Base-by-base conservation (phyloP, 2,797 vertebrate genomes). In the Pseudotriccus pelzelni region DNA sequence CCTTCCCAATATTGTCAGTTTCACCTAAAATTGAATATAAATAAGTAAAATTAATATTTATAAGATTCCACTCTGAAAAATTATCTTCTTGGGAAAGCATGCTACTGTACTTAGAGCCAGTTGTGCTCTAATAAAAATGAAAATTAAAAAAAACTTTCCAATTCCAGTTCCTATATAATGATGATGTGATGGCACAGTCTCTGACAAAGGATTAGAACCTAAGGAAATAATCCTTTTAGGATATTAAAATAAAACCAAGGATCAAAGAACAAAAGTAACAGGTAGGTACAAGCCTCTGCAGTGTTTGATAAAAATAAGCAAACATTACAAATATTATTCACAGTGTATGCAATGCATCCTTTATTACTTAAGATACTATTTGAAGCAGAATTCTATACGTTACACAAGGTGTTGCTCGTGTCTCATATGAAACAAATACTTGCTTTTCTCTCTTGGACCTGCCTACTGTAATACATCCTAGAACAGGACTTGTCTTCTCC, bases 221-320 rank as follows among this genome's bases (percentile, higher is more conserved):
- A 59, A 87, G 78, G 56, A 92, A 94, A 63, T 70, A 84, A 92
- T 70, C 27, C 67, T 59, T 91, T 93, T 67, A 92, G n/a, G 36
- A 78, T 74, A 89, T 72, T 90, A 67, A 94, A 90, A 81, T 84
- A 87, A 88, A 89, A 86, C 53, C 56, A 86, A 47, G 37, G 49
- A 90, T 76, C 55, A 85, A 90, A 82, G 44, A 34, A 82, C 53
- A 83, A 83, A 92, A 94, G 79, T 59, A 73, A 77, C 9, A 59
- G 24, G 25, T 52, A 88, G 80, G 80, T 86, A 62, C 27, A 62
- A 62, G 8, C 62, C 20, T 41, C 47, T 68, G 37, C 37, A 86
- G 23, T 14, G 5, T 59, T 60, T 73, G 59, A 76, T 44, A 72
- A 50, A 85, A 90, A 79, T 47, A 90, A 87, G 70, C 14, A 82